Conservation (phyloP, 30 jellyfish, hydroid and myxozoan genomes). For the Morbakka virulenta region DNA sequence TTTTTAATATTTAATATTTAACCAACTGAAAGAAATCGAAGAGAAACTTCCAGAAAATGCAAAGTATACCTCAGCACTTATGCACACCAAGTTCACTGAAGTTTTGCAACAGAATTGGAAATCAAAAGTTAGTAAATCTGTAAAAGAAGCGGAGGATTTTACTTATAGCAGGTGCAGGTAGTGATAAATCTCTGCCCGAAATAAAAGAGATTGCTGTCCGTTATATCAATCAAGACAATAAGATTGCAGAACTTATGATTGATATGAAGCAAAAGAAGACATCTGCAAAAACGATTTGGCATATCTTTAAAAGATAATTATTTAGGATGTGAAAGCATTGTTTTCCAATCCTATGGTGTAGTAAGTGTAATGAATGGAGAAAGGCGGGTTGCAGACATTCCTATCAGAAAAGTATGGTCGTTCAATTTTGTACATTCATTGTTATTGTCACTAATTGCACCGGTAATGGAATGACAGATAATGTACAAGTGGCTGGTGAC, state of each 20-base stretch:
- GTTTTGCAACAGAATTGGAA: no score
- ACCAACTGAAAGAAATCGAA: neutral
- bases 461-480: no score
- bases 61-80: conserved; percentile 7
- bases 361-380: conserved; percentile 18
- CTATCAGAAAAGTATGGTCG: conserved; percentile 23
- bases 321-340: neutral
- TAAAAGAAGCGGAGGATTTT: no score
- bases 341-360: conserved; percentile 12
- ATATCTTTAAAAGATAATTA: neutral
- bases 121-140: no score
- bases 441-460: conserved; percentile 26
- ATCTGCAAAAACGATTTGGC: conserved; percentile 11
- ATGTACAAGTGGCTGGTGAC: no score
- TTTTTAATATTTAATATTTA: conserved; percentile 1
- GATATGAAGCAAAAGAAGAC: neutral
- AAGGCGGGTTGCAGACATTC: conserved; percentile 27
- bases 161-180: conserved; percentile 7
- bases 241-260: conserved; percentile 11
- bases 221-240: conserved; percentile 1
- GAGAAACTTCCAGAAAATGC: conserved; percentile 24
- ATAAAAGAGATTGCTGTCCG: conserved; percentile 10
- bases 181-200: conserved; percentile 10
- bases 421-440: conserved; percentile 7
- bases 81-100: conserved; percentile 3